These are phyloP conservation scores for Hippocampus abdominalis DNA, from an alignment of 2,113 vertebrate species.

Conservation along the genomic window DNA sequence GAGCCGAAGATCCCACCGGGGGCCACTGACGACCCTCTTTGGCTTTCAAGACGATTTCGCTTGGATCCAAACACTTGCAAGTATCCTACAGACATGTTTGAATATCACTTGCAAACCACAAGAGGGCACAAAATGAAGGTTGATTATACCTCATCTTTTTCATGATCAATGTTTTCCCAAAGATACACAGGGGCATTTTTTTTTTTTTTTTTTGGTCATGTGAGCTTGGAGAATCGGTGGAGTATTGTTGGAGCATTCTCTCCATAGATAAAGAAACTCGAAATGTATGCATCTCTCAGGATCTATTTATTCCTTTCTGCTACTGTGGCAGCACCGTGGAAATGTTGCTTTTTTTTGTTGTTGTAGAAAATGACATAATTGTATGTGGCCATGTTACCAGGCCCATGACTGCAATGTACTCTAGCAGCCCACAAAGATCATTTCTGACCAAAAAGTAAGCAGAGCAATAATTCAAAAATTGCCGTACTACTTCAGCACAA, in stretches of 20 bases:
- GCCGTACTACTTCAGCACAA: conserved; percentile 60
- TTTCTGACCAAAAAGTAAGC: conserved; percentile 64
- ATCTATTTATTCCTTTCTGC: conserved; percentile 68
- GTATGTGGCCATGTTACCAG: conserved; percentile 42
- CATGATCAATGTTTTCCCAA: conserved; percentile 67
- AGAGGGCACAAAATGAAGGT: conserved; percentile 32
- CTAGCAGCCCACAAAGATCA: conserved; percentile 41
- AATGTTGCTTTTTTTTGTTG: conserved; percentile 33
- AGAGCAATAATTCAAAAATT: conserved; percentile 58
- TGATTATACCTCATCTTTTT: conserved; percentile 19
- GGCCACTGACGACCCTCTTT: conserved; percentile 60
- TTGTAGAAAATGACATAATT: conserved; percentile 35
- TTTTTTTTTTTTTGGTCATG: conserved; percentile 26
- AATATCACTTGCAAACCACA: conserved; percentile 29
- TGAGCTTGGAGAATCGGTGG: conserved; percentile 34
- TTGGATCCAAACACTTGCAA: conserved; percentile 27
- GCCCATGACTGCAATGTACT: conserved; percentile 61
- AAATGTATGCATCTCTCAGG: conserved; percentile 67
- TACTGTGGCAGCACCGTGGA: conserved; percentile 45
- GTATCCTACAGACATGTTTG: conserved; percentile 23
- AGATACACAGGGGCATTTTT: conserved; percentile 42
- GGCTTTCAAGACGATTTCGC: conserved; percentile 61
- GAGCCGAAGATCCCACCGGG: conserved; percentile 73
- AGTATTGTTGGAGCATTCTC: conserved; percentile 39
- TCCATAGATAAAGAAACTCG: conserved; percentile 46